Conservation (phyloP, 2,888 invertebrate species). For the Hirudinaria manillensis region DNA sequence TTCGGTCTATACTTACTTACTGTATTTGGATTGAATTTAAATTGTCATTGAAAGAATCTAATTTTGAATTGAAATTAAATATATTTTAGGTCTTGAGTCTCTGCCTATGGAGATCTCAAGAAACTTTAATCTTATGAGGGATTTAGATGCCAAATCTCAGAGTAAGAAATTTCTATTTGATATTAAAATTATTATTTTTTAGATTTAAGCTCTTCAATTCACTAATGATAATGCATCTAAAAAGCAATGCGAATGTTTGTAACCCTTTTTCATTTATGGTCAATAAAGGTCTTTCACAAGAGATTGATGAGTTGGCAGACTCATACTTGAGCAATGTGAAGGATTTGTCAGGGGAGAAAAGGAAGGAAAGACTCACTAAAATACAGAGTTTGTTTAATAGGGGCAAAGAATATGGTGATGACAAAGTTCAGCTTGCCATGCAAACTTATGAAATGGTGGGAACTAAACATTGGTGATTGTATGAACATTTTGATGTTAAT, state of each 20-base stretch:
- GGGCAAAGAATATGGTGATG: conserved; percentile 90
- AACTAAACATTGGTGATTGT: not conserved
- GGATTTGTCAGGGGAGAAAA: conserved; percentile 69
- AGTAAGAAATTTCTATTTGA: conserved; percentile 40
- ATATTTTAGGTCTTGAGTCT: conserved; percentile 73
- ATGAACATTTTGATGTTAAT: not conserved
- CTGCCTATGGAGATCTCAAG: conserved; percentile 87
- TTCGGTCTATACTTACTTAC: no score
- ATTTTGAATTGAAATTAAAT: not conserved
- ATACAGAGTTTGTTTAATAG: conserved; percentile 79
- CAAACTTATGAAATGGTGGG: conserved; percentile 84
- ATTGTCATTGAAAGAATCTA: no score
- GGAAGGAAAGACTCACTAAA: conserved; percentile 73
- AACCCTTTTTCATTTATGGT: not conserved
- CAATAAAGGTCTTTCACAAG: conserved; percentile 64
- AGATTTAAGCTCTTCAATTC: not conserved
- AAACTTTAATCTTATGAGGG: conserved; percentile 90
- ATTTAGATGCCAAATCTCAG: conserved; percentile 81
- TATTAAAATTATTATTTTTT: not conserved
- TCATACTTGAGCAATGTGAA: conserved; percentile 71
- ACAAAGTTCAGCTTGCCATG: conserved; percentile 92
- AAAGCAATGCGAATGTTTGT: not conserved
- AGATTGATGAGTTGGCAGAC: conserved; percentile 79
- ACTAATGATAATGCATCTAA: not conserved
- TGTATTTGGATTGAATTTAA: no score